These are phyloP conservation scores for Cairina moschata DNA, from an alignment of 2,113 vertebrate species.

Conservation along the genomic window DNA sequence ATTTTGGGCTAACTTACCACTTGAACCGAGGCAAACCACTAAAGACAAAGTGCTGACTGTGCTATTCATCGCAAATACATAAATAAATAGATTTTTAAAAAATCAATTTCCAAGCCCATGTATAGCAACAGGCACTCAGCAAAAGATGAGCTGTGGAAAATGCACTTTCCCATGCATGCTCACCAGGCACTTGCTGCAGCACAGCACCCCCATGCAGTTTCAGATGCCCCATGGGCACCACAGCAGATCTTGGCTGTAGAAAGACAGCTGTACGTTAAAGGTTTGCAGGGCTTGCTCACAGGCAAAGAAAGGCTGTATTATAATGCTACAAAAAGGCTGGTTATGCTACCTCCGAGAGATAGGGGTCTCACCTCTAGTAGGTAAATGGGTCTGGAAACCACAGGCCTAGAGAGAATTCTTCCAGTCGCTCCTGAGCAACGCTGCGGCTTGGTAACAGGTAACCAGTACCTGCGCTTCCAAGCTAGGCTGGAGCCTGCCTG, in stretches of 20 bases:
- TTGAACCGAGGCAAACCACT: not conserved
- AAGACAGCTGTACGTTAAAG: not conserved
- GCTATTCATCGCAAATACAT: not conserved
- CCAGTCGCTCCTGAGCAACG: not conserved
- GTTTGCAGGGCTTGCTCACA: not conserved
- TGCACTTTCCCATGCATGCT: not conserved
- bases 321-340: not conserved
- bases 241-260: not conserved
- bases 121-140: not conserved
- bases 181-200: not conserved
- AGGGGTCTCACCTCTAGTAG: not conserved
- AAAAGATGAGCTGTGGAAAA: not conserved
- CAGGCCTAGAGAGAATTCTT: not conserved
- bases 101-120: not conserved
- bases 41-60: not conserved
- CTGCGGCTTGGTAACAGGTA: not conserved
- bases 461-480: not conserved
- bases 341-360: not conserved
- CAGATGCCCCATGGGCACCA: not conserved
- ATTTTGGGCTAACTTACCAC: not conserved
- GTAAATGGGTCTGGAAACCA: not conserved
- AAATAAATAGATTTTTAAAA: not conserved
- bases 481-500: not conserved
- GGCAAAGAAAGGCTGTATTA: conserved; percentile 29
- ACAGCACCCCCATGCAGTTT: not conserved